These are phyloP conservation scores for Typhlomys cinereus DNA, from an alignment of 2,113 vertebrate species.

Conservation along the genomic window DNA sequence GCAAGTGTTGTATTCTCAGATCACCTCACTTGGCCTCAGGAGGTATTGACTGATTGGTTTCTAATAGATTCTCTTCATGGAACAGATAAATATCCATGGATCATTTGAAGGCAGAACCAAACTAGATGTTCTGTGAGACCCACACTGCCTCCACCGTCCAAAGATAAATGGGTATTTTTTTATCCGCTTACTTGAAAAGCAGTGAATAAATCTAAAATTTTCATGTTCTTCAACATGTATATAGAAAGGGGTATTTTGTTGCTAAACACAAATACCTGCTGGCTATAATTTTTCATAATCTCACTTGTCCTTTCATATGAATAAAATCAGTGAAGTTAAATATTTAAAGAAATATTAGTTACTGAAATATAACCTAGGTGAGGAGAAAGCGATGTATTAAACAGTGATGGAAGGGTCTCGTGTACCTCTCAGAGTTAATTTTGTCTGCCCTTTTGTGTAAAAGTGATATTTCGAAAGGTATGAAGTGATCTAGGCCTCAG, in stretches of 20 bases:
- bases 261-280: neutral
- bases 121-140: neutral
- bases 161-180: neutral
- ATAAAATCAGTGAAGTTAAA: neutral
- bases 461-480: neutral
- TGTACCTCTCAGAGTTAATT: neutral
- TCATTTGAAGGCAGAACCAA: neutral
- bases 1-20: neutral
- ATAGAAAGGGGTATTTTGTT: neutral
- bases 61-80: neutral
- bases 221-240: neutral
- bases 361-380: neutral
- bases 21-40: neutral
- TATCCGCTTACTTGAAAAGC: neutral
- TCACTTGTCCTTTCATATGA: neutral
- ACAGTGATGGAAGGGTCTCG: neutral
- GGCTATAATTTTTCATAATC: rapidly evolving
- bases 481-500: neutral
- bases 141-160: neutral
- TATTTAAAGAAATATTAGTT: neutral
- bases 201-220: neutral
- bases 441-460: neutral
- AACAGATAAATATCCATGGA: neutral
- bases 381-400: neutral
- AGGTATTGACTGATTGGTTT: neutral